Conservation (phyloP, 2,797 vertebrate species). For the Poeciliopsis turneri region DNA sequence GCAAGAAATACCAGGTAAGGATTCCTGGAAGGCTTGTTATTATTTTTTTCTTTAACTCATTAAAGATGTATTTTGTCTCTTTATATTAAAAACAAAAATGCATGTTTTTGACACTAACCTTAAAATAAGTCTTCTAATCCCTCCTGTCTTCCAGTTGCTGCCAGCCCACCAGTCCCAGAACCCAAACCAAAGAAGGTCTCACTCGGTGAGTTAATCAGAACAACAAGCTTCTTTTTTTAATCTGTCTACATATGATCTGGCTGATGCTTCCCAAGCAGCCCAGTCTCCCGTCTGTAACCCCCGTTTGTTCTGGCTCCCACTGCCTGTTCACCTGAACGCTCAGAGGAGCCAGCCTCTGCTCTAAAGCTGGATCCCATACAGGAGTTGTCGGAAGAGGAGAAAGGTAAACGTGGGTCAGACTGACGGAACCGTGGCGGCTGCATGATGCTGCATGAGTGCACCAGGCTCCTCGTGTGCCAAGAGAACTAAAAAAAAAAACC, state of each 20-base stretch:
- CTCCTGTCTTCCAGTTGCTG: conserved; percentile 52
- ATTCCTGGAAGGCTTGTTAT: background rate
- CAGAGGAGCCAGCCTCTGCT: conserved; percentile 77
- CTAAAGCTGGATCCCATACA: conserved; percentile 84
- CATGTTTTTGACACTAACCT: background rate
- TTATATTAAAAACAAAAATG: background rate
- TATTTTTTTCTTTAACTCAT: background rate
- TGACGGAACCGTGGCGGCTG: conserved; percentile 46
- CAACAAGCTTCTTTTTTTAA: background rate
- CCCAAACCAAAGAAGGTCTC: conserved; percentile 67
- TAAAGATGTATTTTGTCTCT: background rate
- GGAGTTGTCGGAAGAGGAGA: conserved; percentile 85
- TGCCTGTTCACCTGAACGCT: conserved; percentile 52
- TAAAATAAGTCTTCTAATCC: background rate
- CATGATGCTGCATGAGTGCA: conserved; percentile 74
- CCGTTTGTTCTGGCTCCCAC: conserved; percentile 25
- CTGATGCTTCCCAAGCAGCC: conserved; percentile 3
- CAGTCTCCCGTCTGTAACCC: conserved; percentile 17
- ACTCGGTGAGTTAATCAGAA: conserved; percentile 66
- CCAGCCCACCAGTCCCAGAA: conserved; percentile 57
- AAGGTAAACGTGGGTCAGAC: conserved; percentile 70
- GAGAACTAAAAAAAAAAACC: too few relatives aligned
- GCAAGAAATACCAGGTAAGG: conserved; percentile 73
- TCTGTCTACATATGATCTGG: conserved; percentile 20
- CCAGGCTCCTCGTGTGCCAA: conserved; percentile 39